Percentiles rank a stretch among this genome's conserved stretches.
These are phyloP conservation scores for Vimba vimba DNA, from an alignment of 2,113 vertebrate genomes.

Conservation along the genomic window DNA sequence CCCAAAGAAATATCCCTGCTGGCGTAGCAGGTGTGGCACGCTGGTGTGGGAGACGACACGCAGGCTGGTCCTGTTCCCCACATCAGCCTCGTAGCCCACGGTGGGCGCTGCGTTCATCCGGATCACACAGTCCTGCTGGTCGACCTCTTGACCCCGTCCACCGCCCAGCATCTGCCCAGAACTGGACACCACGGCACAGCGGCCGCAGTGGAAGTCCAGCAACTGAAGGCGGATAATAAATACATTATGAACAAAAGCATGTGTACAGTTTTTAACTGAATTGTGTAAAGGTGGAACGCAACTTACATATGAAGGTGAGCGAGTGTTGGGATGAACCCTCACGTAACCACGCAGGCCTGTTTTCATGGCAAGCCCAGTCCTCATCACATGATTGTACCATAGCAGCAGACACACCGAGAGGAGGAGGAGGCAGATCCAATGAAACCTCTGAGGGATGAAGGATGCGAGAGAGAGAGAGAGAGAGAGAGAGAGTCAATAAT, in stretches of 20 bases:
- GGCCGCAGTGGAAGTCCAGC: conserved; percentile 71
- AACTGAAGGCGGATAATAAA: conserved; percentile 59
- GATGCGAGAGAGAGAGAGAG: neutral
- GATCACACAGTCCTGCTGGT: conserved; percentile 82
- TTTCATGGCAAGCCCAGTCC: neutral
- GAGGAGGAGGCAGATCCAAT: conserved; percentile 66
- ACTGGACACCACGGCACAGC: conserved; percentile 91
- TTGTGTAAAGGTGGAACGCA: neutral
- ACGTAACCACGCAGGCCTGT: conserved; percentile 65
- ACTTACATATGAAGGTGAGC: conserved; percentile 16
- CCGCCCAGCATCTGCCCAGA: conserved; percentile 93
- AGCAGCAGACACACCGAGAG: conserved; percentile 67
- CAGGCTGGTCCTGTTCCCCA: conserved; percentile 82
- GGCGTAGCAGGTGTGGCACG: conserved; percentile 82
- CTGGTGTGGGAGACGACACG: conserved; percentile 93
- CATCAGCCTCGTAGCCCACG: conserved; percentile 81
- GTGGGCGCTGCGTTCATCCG: conserved; percentile 96
- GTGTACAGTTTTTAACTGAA: neutral
- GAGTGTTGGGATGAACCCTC: conserved; percentile 57
- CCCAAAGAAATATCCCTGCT: conserved; percentile 85
- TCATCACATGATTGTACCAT: conserved; percentile 68
- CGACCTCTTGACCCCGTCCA: conserved; percentile 79
- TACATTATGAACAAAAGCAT: neutral
- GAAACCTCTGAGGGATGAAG: conserved; percentile 54
- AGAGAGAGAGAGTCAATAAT: neutral